Conservation (phyloP, 2,113 vertebrate genomes). For the human (Homo sapiens) region GRCh38 chr3:22629501-22630000, state of each 20-base stretch:
- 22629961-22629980: slow-evolving; percentile 13
- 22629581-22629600: neutral
- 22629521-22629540: neutral
- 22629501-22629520: neutral
- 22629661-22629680: neutral
- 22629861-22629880: neutral
- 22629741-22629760: neutral
- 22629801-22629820: neutral
- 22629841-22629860: neutral
- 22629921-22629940: slow-evolving; percentile 1
- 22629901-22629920: neutral
- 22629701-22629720: neutral
- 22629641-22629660: neutral
- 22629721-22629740: neutral
- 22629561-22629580: neutral
- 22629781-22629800: neutral
- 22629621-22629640: neutral
- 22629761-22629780: neutral
- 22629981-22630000: neutral
- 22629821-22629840: neutral
- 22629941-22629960: neutral
- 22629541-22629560: neutral
- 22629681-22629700: neutral
- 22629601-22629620: neutral
- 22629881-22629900: neutral